phyloP scores from a whole-genome alignment of 2,113 vertebrate genomes.

The Ifrita kowaldi region DNA sequence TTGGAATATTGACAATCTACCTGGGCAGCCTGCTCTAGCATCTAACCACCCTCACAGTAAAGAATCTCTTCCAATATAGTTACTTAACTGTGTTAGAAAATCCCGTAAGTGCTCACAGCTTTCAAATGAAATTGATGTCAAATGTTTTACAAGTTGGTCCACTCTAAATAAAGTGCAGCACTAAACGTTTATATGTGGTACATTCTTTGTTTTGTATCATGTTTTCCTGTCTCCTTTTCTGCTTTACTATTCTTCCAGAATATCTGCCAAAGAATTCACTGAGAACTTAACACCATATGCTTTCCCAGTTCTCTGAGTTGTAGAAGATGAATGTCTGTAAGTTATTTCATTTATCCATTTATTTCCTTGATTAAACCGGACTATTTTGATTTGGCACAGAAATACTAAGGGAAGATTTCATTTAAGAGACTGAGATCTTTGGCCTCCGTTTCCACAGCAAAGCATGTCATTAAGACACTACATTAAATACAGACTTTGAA shows the following conservation, averaged over 20 bases:
- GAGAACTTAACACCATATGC: neutral
- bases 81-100: neutral
- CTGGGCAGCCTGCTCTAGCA: neutral
- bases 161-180: neutral
- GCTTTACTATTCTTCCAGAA: neutral
- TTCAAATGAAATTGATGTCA: neutral
- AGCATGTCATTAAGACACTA: conserved; percentile 6
- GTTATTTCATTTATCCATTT: neutral
- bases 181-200: neutral
- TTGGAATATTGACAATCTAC: neutral
- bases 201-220: neutral
- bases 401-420: neutral
- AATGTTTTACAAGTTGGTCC: neutral
- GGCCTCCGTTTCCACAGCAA: neutral
- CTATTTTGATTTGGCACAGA: neutral
- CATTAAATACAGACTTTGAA: neutral
- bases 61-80: neutral
- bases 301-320: neutral
- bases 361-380: neutral
- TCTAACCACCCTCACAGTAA: neutral
- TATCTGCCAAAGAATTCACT: neutral
- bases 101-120: neutral
- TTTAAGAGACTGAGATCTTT: neutral
- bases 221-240: neutral
- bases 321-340: neutral